Base-by-base conservation (phyloP, 2,113 vertebrate genomes). In the Pycnonotus jocosus region DNA sequence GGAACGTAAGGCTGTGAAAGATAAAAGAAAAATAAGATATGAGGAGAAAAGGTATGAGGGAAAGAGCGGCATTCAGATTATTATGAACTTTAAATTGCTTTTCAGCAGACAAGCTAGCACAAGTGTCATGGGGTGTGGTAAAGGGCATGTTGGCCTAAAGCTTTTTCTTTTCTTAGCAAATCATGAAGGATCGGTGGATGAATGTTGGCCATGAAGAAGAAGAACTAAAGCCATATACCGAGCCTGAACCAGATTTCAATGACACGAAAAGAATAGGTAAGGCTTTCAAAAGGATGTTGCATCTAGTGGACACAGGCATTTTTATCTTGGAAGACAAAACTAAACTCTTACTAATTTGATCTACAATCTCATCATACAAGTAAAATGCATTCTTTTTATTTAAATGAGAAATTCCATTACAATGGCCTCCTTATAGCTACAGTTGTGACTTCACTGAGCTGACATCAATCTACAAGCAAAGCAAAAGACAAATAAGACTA, bases 181-280 rank as follows among this genome's bases (percentile, higher is more conserved):
- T 99, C 92, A 99, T 99, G 99, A 99, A 99, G 98, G 99, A 99
- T 97, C 98, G 99, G 57, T 99, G 99, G 99, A 99, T 99, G 99
- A 99, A 99, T 88, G 99, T 99, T 91, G 99, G 99, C 95, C 98
- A 99, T 2, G 99, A 99, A 80, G 99, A 99, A 70, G 99, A 99
- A 98, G 99, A 99, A 92, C 97, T 99, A 60, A 99, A 99, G 95
- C 99, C 99, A 42, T 99, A 99, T 74, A 97, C 98, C 38, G 99
- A 99, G 96, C 99, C 99, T 14, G 99, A 99, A 90, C 98, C 98
- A 13, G 99, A 99, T 96, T 99, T 99, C 97, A 99, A 96, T 96
- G 99, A 99, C 96, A 97, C 96, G 69, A 98, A 99, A 92, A 98
- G 99, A 97, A 99, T 99, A 98, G 99, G 99, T 99, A 89, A 96